Evolutionary conservation across 2,113 vertebrate genomes (phyloP).

Genomic region (Elephas maximus): DNA sequence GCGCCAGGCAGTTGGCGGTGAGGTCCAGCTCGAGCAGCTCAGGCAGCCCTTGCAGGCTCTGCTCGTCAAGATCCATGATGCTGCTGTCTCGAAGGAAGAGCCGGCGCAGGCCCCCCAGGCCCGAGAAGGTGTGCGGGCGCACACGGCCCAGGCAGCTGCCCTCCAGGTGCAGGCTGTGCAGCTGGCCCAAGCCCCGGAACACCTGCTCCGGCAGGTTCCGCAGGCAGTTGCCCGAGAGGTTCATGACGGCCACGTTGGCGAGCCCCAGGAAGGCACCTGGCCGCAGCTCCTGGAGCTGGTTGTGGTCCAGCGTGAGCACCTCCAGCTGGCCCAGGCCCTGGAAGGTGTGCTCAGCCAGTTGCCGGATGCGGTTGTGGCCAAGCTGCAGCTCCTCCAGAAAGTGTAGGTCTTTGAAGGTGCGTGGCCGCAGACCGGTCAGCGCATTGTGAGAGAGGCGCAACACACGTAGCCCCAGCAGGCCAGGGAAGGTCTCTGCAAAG

Average conservation of each 20-base stretch:
- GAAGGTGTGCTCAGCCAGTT: constrained; percentile 92
- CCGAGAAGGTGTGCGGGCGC: constrained; percentile 89
- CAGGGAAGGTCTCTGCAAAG: constrained; percentile 95
- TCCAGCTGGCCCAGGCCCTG: constrained; percentile 95
- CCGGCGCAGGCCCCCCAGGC: constrained; percentile 93
- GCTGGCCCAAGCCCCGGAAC: constrained; percentile 93
- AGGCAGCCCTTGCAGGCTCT: constrained; percentile 92
- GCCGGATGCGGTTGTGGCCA: constrained; percentile 92
- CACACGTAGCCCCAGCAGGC: constrained; percentile 94
- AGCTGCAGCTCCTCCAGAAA: constrained; percentile 96
- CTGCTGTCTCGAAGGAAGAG: constrained; percentile 95
- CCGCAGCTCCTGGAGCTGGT: constrained; percentile 94
- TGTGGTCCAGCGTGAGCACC: constrained; percentile 94
- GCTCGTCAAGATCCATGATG: constrained; percentile 91
- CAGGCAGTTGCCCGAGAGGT: constrained; percentile 95
- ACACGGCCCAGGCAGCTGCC: constrained; percentile 93
- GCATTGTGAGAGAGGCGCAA: constrained; percentile 96
- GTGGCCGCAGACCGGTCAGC: constrained; percentile 90
- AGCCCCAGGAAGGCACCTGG: constrained; percentile 92
- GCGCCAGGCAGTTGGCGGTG: constrained; percentile 92
- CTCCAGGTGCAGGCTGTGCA: constrained; percentile 98
- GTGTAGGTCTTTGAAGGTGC: constrained; percentile 95
- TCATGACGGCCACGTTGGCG: constrained; percentile 94
- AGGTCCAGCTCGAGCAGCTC: constrained; percentile 95
- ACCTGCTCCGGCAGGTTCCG: constrained; percentile 90